These are phyloP conservation scores for Halocaridina rubra DNA, from an alignment of 2,888 invertebrate genomes.

Conservation along the genomic window DNA sequence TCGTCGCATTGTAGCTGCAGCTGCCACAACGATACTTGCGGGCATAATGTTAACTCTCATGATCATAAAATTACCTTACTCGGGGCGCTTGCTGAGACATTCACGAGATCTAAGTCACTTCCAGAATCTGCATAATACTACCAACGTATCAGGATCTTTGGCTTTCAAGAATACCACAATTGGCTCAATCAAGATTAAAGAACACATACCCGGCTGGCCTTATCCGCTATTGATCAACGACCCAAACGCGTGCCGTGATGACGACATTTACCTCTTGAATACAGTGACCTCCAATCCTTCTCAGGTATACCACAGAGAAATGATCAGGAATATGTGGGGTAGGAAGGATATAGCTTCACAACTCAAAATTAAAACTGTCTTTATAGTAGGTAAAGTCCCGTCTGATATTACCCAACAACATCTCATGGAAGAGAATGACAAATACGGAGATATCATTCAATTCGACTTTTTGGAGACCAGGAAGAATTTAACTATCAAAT, in stretches of 20 bases:
- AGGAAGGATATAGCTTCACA: not conserved
- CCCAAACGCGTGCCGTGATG: conserved; percentile 1
- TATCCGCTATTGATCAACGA: conserved; percentile 32
- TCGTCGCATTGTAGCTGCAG: conserved; percentile 13
- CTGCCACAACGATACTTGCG: not conserved
- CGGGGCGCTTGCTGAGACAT: not conserved
- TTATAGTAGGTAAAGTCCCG: conserved; percentile 33
- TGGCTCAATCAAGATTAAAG: not conserved
- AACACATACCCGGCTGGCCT: conserved; percentile 34
- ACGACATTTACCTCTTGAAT: conserved; percentile 39
- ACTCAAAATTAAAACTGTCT: conserved; percentile 26
- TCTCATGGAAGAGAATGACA: conserved; percentile 28
- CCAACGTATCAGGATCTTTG: too few species aligned
- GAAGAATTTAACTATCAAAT: conserved; percentile 39
- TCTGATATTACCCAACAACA: conserved; percentile 33
- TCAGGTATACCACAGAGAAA: conserved; percentile 25
- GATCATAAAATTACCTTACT: not conserved
- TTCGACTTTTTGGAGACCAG: conserved; percentile 43
- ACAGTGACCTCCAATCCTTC: conserved; percentile 38
- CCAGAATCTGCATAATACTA: too few species aligned
- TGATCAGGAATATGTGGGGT: conserved; percentile 46
- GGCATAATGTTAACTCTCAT: conserved; percentile 13
- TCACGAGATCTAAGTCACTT: not conserved
- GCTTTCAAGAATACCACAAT: not conserved
- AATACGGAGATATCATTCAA: conserved; percentile 40